A percentile compares a stretch with the other conserved stretches of the same genome.
Evolutionary conservation across 2,888 invertebrate genomes (phyloP).

Genomic region (Drosophila emarginata): DNA sequence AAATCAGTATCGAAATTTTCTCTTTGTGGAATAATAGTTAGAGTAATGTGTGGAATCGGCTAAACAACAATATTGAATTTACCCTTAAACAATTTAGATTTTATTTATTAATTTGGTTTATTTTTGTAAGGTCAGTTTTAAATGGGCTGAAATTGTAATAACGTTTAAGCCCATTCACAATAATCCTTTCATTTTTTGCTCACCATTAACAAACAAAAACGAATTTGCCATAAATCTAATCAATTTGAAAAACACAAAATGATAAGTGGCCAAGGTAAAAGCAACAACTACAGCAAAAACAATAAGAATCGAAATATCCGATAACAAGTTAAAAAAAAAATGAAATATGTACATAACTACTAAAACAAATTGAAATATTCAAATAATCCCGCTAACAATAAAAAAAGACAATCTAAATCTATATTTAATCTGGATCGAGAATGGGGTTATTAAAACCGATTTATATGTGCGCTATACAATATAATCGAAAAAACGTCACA

Average conservation of each 20-base stretch:
- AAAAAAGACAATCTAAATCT: not conserved
- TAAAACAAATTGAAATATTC: constrained; percentile 5
- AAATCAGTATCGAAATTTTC: too few relatives aligned
- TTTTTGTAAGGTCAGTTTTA: not conserved
- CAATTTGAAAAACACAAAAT: constrained; percentile 39
- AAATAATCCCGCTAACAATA: not conserved
- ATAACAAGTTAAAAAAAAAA: constrained; percentile 24
- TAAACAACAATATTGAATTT: too few relatives aligned
- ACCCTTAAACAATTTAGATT: not conserved
- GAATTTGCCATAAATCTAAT: constrained; percentile 52
- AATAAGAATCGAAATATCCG: constrained; percentile 17
- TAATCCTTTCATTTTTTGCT: not conserved
- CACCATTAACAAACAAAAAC: constrained; percentile 37
- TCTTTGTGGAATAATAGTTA: too few relatives aligned
- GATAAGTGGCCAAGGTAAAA: constrained; percentile 38
- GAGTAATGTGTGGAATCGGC: too few relatives aligned
- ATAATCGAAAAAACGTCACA: not conserved
- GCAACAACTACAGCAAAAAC: constrained; percentile 1
- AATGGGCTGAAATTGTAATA: not conserved
- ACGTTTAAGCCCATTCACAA: constrained; percentile 1
- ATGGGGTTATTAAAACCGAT: not conserved
- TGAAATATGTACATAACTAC: not conserved
- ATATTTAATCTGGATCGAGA: not conserved
- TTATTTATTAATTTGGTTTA: not conserved
- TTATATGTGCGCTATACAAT: not conserved